Percentiles rank a stretch among this genome's conserved stretches.
Conservation (phyloP, 1,140 invertebrate species). For the Sminthurinus signatus region DNA sequence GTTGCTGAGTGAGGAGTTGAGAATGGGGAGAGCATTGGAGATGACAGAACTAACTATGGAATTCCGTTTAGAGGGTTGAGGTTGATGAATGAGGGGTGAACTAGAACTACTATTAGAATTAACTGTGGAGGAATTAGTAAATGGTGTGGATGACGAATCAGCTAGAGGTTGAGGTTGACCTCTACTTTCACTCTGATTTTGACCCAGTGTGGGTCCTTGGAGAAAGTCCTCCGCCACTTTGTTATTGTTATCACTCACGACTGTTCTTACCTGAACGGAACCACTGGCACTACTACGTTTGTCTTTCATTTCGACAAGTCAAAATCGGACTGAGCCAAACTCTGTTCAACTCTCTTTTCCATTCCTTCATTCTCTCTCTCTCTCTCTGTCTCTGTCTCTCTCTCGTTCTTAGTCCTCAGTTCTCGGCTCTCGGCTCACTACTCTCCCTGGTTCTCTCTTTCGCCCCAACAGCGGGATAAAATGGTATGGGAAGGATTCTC, state of each 20-base stretch:
- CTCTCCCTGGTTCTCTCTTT: too few species aligned
- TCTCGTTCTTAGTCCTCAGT: too few species aligned
- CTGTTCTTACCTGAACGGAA: neutral
- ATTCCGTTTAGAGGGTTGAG: too few species aligned
- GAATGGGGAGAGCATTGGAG: neutral
- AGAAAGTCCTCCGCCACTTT: constrained; percentile 8
- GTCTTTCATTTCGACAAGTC: constrained; percentile 28
- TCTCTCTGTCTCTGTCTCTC: too few species aligned
- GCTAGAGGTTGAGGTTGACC: constrained; percentile 5
- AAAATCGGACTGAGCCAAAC: constrained; percentile 11
- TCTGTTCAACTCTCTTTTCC: constrained; percentile 7
- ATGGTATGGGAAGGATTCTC: too few species aligned
- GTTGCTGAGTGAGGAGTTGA: neutral
- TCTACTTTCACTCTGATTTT: constrained; percentile 20
- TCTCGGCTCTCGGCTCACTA: too few species aligned
- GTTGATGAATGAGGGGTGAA: neutral
- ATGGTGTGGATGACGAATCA: too few species aligned
- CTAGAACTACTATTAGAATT: too few species aligned
- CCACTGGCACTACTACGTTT: constrained; percentile 19
- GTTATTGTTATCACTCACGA: constrained; percentile 13
- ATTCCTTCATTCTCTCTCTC: neutral
- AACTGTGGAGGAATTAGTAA: too few species aligned
- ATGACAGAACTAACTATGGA: neutral
- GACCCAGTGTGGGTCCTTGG: constrained; percentile 16
- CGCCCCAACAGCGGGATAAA: too few species aligned